phyloP scores from a whole-genome alignment of 2,113 vertebrate species.

The Aldabrachelys gigantea region DNA sequence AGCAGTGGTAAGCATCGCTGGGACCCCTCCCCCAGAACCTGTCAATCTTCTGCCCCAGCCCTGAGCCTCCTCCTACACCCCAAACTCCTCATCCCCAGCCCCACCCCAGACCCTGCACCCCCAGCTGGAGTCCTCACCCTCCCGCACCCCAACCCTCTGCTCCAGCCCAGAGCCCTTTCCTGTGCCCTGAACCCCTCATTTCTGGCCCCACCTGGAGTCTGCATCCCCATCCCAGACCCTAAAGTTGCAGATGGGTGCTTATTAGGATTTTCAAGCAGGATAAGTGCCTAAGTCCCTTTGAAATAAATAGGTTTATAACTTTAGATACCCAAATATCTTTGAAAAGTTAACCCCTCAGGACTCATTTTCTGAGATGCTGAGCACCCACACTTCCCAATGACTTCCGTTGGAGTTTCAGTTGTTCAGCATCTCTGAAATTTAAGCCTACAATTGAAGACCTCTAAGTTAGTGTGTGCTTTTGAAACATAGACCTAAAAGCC shows the following conservation, averaged over 20 bases:
- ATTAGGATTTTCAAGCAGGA: neutral
- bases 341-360: neutral
- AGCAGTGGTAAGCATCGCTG: too few species aligned
- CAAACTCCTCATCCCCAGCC: too few species aligned
- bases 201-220: too few species aligned
- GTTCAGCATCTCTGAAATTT: neutral
- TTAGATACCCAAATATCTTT: conserved; percentile 27
- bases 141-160: too few species aligned
- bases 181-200: too few species aligned
- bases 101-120: too few species aligned
- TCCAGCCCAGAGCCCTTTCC: too few species aligned
- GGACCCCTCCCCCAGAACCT: too few species aligned
- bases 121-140: too few species aligned
- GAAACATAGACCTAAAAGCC: conserved; percentile 1
- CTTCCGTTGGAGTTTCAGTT: neutral
- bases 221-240: neutral
- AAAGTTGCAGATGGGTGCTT: neutral
- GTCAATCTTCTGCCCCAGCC: too few species aligned
- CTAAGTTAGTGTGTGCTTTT: neutral
- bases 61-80: too few species aligned
- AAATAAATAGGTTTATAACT: neutral
- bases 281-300: neutral
- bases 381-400: neutral
- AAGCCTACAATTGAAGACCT: neutral
- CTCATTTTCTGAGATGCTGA: conserved; percentile 16